These are phyloP conservation scores for Hassar affinis DNA, from an alignment of 2,113 vertebrate species.

Conservation along the genomic window DNA sequence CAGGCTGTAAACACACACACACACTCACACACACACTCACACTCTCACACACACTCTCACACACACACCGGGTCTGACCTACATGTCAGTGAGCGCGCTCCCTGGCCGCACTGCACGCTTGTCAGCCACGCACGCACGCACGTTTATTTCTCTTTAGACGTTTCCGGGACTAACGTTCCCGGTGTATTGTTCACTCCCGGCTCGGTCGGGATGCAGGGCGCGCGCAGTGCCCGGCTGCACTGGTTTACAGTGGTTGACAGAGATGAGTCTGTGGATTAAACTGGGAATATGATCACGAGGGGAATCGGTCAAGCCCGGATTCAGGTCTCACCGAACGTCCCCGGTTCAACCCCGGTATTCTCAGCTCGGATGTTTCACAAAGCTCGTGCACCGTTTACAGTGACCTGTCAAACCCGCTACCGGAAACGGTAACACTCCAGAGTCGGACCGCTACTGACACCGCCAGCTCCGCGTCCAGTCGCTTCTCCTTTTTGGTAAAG, in stretches of 20 bases:
- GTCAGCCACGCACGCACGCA: not conserved
- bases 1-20: not conserved
- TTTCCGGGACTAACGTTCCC: too few relatives aligned
- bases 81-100: not conserved
- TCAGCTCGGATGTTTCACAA: not conserved
- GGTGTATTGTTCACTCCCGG: too few relatives aligned
- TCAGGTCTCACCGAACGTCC: not conserved
- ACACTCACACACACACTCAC: too few relatives aligned
- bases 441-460: not conserved
- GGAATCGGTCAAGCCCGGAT: too few relatives aligned
- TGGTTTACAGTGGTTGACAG: too few relatives aligned
- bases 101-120: not conserved
- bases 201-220: too few relatives aligned
- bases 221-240: too few relatives aligned
- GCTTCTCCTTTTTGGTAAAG: constrained; percentile 11
- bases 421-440: constrained; percentile 23
- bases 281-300: too few relatives aligned
- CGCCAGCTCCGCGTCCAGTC: too few relatives aligned
- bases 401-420: not conserved
- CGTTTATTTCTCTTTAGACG: not conserved
- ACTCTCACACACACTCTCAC: too few relatives aligned
- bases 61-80: not conserved
- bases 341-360: too few relatives aligned
- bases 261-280: too few relatives aligned
- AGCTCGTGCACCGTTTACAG: not conserved